Evolutionary conservation across 2,888 invertebrate species (phyloP), one percentile per base, ranked within the genome.

Genomic region (Ophion costatus): DNA sequence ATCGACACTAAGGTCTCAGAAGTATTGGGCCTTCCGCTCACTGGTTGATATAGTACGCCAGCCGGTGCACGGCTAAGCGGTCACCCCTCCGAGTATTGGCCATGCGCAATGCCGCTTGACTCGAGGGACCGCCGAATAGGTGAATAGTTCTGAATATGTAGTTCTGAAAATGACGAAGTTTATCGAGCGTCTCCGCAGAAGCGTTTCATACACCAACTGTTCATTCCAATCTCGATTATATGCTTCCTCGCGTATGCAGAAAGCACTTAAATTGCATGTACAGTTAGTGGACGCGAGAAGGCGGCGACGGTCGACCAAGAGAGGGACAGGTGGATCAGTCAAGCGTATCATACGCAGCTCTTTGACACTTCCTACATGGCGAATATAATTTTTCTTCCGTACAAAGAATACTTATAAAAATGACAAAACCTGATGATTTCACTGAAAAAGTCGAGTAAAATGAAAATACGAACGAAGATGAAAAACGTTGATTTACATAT

Each of bases 201-300:
- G 64, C 29, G 73, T 42, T 56, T 61, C 70, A 61, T 33, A 29
- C 42, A 69, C 45, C 14, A 73, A 80, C 75, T 84, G 77, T 73
- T 74, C 42, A 66, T 81, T 81, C 69, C 78, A n/a, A 78, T 78
- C 63, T 64, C 69, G 81, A 81, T 81, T 22, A 78, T 71, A 71
- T 51, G 51, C 17, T 5, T 51, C 51, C 51, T 14, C 51, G 51
- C 73, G 78, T 75, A 74, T 74, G 84, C 78, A 45, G 84, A 69
- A 77, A 67, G 33, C 22, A 78, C 81, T 70, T 81, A 59, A 81
- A 73, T 79, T 71, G 51, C 10, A 45, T 73, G 61, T 85, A 85
- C 84, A 82, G 84, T 85, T 85, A 82, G 82, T 51, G n/a, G 70
- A 56, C 6, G 59, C 14, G 70, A 51, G 20, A 59, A 29, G 63